These are phyloP conservation scores for Epinotia brunnichana DNA, from an alignment of 2,888 invertebrate genomes.

Conservation along the genomic window DNA sequence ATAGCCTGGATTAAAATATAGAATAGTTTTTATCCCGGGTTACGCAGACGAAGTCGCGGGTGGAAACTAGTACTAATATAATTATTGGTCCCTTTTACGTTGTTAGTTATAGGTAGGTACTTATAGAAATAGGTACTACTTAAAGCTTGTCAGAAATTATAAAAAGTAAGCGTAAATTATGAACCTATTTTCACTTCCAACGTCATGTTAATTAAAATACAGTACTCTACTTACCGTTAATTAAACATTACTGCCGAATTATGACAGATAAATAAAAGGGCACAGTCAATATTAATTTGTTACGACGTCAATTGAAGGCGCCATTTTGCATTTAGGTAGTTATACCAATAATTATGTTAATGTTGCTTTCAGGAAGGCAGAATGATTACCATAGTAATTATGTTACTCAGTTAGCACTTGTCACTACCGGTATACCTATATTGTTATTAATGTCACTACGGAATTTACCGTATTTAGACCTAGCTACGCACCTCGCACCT, in stretches of 20 bases:
- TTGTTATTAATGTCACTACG: not conserved
- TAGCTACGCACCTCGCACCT: too few species aligned
- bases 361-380: not conserved
- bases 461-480: too few species aligned
- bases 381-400: constrained; percentile 6
- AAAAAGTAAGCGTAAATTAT: too few species aligned
- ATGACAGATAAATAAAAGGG: not conserved
- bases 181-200: not conserved
- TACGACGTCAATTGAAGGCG: constrained; percentile 4
- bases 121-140: too few species aligned
- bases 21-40: too few species aligned
- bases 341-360: constrained; percentile 2
- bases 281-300: constrained; percentile 11
- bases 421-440: not conserved
- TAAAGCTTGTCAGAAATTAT: too few species aligned
- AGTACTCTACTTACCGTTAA: not conserved
- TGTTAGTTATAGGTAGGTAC: too few species aligned
- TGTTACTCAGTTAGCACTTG: not conserved
- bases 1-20: too few species aligned
- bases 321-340: constrained; percentile 12
- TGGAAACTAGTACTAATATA: too few species aligned
- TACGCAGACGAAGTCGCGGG: too few species aligned
- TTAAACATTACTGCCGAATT: not conserved
- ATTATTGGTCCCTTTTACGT: too few species aligned
- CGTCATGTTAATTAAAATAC: constrained; percentile 9